A percentile compares a stretch with the other conserved stretches of the same genome.
phyloP scores from a whole-genome alignment of 53 echinoderm and acorn worm genomes.

The Paelopatides confundens region DNA sequence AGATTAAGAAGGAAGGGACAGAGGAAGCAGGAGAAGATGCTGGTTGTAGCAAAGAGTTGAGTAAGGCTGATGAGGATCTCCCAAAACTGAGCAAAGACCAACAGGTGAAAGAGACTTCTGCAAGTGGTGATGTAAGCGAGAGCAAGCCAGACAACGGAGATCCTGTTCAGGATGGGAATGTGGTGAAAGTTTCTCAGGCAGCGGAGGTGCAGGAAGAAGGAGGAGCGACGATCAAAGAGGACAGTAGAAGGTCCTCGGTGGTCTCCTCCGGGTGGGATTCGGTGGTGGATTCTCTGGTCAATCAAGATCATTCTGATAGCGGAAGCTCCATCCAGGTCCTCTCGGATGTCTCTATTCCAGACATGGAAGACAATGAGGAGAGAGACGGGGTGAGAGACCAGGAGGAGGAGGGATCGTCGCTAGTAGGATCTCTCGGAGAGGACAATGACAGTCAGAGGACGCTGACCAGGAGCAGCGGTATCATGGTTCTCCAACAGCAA shows the following conservation, averaged over 20 bases:
- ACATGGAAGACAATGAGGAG: constrained; percentile 6
- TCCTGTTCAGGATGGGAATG: neutral
- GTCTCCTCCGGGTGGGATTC: neutral
- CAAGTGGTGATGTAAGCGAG: neutral
- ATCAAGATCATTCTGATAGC: constrained; percentile 32
- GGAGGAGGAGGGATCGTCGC: neutral
- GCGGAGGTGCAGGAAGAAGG: neutral
- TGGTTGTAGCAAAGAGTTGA: neutral
- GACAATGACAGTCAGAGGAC: constrained; percentile 59
- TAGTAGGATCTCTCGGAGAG: constrained; percentile 21
- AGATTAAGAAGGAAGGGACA: neutral
- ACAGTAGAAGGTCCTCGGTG: neutral
- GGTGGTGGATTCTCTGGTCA: neutral
- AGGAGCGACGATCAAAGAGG: neutral
- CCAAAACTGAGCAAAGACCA: neutral
- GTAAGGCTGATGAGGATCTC: neutral
- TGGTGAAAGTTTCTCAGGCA: neutral
- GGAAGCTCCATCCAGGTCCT: constrained; percentile 77
- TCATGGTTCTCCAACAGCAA: constrained; percentile 11
- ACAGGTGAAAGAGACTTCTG: neutral
- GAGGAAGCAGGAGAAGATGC: neutral
- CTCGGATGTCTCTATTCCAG: constrained; percentile 58
- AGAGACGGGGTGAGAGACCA: neutral
- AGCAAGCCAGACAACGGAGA: neutral
- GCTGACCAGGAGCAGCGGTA: constrained; percentile 32